Evolutionary conservation across 2,888 invertebrate species (phyloP).

Genomic region (Tetranychus piercei): DNA sequence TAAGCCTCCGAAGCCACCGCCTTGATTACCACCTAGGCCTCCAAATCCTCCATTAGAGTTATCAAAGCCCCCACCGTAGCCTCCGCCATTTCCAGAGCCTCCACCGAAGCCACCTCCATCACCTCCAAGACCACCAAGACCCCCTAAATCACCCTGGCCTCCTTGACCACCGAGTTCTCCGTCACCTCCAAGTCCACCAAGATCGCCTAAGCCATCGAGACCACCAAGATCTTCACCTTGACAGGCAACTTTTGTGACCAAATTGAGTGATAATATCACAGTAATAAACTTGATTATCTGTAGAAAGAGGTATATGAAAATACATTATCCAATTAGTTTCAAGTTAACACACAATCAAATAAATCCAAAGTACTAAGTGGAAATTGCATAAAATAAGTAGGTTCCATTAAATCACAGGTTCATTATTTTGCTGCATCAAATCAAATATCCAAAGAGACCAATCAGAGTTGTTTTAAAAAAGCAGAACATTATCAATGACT

Average conservation of each 20-base stretch:
- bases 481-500: no score
- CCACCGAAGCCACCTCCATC: background rate
- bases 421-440: no score
- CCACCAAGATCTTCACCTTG: conserved; percentile 4
- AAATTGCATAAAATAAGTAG: no score
- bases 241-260: background rate
- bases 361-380: no score
- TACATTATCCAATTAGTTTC: no score
- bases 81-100: conserved; percentile 14
- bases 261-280: no score
- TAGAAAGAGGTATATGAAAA: no score
- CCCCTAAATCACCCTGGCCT: background rate
- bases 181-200: background rate
- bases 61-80: conserved; percentile 19
- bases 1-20: conserved; percentile 22
- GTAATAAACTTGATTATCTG: no score
- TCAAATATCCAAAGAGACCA: no score
- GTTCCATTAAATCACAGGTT: no score
- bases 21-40: conserved; percentile 16
- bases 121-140: conserved; percentile 16
- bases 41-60: background rate
- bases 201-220: background rate
- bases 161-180: background rate
- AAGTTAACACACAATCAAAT: no score
- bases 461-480: no score